phyloP scores from a whole-genome alignment of 2,888 invertebrate species.

The Atethmia centrago region DNA sequence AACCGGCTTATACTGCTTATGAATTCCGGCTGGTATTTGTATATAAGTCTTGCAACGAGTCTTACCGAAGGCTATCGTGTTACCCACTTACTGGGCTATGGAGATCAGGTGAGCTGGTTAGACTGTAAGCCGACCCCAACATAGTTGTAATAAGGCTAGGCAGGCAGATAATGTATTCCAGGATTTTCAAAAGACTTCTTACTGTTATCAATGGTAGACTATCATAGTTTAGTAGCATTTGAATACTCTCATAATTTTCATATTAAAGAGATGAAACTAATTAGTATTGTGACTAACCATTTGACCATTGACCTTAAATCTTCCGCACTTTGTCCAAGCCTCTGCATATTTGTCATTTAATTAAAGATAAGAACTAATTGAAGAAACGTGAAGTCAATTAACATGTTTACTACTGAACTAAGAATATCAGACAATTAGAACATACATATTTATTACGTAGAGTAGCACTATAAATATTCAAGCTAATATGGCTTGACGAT shows the following conservation, averaged over 20 bases:
- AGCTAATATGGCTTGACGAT: not conserved
- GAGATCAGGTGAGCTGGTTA: not conserved
- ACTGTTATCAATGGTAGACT: not conserved
- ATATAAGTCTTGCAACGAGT: not conserved
- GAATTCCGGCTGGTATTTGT: not conserved
- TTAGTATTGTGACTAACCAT: conserved; percentile 8
- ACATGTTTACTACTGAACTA: conserved; percentile 17
- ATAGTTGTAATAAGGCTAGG: not conserved
- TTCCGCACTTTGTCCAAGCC: conserved; percentile 24
- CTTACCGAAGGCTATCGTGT: not conserved
- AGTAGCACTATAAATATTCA: not conserved
- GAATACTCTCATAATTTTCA: not conserved
- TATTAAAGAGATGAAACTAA: conserved; percentile 14
- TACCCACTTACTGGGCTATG: not conserved
- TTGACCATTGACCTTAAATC: conserved; percentile 24
- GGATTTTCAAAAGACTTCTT: not conserved
- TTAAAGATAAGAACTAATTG: conserved; percentile 42
- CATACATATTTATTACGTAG: conserved; percentile 14
- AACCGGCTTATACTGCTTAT: not conserved
- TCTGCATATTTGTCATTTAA: conserved; percentile 38
- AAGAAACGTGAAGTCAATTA: conserved; percentile 34
- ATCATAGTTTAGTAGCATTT: not conserved
- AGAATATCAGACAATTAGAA: conserved; percentile 16
- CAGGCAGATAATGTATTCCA: not conserved
- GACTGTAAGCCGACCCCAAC: not conserved